Percentiles rank a stretch among this genome's conserved stretches.
These are phyloP conservation scores for Poecilobothrus nobilitatus DNA, from an alignment of 2,888 invertebrate genomes.

Conservation along the genomic window DNA sequence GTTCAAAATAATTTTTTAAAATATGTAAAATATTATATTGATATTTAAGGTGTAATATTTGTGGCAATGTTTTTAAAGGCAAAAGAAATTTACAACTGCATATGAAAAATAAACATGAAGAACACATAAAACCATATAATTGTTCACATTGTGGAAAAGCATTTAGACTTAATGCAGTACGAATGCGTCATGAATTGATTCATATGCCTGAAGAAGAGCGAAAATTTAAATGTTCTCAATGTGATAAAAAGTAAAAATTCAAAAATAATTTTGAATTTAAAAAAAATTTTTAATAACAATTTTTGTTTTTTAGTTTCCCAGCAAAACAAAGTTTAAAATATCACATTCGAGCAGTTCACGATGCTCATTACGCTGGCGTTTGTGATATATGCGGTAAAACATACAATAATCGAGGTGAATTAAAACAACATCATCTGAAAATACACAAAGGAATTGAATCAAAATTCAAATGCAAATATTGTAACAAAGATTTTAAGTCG, in stretches of 20 bases:
- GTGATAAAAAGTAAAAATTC: neutral
- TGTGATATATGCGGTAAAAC: slow-evolving; percentile 38
- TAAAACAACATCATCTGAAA: neutral
- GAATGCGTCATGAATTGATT: neutral
- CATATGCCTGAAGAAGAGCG: neutral
- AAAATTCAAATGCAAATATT: too few species aligned
- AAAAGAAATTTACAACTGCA: neutral
- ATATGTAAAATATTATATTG: too few species aligned
- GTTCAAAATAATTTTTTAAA: neutral
- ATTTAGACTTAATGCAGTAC: neutral
- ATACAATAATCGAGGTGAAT: neutral
- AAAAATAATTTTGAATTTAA: neutral
- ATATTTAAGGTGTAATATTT: neutral
- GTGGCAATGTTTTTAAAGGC: neutral
- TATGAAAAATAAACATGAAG: neutral
- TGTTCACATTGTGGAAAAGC: neutral
- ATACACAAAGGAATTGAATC: neutral
- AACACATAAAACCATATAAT: neutral
- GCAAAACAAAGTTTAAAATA: neutral
- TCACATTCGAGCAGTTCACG: neutral
- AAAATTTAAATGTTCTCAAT: neutral
- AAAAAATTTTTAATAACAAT: neutral
- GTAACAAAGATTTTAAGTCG: neutral
- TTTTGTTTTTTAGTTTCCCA: neutral
- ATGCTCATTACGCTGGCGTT: slow-evolving; percentile 18